These are phyloP conservation scores for Dromaius novaehollandiae DNA, from an alignment of 2,113 vertebrate species.

Conservation along the genomic window DNA sequence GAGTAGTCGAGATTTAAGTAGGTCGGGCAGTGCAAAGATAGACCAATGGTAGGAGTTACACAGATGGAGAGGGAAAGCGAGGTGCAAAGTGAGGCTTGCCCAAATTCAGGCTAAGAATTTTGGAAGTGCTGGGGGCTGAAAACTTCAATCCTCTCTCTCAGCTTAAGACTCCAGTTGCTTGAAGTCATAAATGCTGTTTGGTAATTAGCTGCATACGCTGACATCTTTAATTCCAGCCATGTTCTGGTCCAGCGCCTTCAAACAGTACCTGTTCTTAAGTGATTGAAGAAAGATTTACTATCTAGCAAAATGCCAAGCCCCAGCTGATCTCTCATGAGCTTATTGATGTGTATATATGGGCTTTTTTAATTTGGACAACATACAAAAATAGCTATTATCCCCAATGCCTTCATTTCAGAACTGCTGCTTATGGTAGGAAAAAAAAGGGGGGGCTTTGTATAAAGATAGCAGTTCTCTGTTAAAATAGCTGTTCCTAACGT, in stretches of 20 bases:
- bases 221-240: background rate
- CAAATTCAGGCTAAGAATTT: fast-evolving
- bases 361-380: fast-evolving
- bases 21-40: background rate
- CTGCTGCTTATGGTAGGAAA: background rate
- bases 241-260: background rate
- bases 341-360: background rate
- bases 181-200: background rate
- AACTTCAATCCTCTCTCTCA: fast-evolving
- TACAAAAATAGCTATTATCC: background rate
- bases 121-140: background rate
- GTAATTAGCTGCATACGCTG: background rate
- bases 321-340: background rate
- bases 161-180: background rate
- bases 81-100: fast-evolving
- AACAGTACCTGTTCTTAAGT: background rate
- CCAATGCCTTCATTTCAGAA: background rate
- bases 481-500: background rate
- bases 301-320: background rate
- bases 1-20: background rate
- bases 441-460: background rate
- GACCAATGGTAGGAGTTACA: background rate
- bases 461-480: background rate
- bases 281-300: background rate
- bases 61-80: background rate